These are phyloP conservation scores for Lomographa bimaculata DNA, from an alignment of 2,888 invertebrate species.

Conservation along the genomic window DNA sequence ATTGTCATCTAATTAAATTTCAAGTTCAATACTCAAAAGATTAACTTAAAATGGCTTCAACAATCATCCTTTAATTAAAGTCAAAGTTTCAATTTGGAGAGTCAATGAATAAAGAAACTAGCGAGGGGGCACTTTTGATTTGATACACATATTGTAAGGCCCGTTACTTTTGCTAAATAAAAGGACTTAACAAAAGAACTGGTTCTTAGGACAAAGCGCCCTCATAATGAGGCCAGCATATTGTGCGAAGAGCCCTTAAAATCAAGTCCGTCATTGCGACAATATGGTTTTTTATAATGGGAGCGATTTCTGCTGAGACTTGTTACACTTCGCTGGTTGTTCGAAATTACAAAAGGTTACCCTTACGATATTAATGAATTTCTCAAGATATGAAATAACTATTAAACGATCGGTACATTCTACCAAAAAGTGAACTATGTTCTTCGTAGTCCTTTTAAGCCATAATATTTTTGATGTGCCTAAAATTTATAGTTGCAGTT, in stretches of 20 bases:
- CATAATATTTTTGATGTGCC: no score
- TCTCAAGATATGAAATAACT: slow-evolving; percentile 15
- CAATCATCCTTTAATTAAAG: slow-evolving; percentile 46
- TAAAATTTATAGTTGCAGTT: no score
- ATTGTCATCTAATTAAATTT: no score
- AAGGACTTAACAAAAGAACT: slow-evolving; percentile 69
- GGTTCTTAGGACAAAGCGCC: slow-evolving; percentile 81
- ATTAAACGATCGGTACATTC: no score
- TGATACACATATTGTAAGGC: slow-evolving; percentile 78
- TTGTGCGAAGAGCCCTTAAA: slow-evolving; percentile 75
- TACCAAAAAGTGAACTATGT: no score
- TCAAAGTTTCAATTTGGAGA: slow-evolving; percentile 63
- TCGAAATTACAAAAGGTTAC: slow-evolving; percentile 36
- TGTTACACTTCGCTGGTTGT: slow-evolving; percentile 43
- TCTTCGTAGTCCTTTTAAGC: no score
- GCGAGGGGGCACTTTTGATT: slow-evolving; percentile 72
- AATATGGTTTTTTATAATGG: slow-evolving; percentile 74
- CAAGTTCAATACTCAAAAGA: no score
- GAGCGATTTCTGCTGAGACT: slow-evolving; percentile 47
- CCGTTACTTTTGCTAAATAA: slow-evolving; percentile 69
- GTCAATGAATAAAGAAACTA: slow-evolving; percentile 70
- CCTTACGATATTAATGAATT: slow-evolving; percentile 29
- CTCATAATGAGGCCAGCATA: slow-evolving; percentile 81
- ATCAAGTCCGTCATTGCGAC: slow-evolving; percentile 63
- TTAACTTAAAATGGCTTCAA: no score